phyloP scores from a whole-genome alignment of 2,113 vertebrate genomes.

The Chlorocebus sabaeus region DNA sequence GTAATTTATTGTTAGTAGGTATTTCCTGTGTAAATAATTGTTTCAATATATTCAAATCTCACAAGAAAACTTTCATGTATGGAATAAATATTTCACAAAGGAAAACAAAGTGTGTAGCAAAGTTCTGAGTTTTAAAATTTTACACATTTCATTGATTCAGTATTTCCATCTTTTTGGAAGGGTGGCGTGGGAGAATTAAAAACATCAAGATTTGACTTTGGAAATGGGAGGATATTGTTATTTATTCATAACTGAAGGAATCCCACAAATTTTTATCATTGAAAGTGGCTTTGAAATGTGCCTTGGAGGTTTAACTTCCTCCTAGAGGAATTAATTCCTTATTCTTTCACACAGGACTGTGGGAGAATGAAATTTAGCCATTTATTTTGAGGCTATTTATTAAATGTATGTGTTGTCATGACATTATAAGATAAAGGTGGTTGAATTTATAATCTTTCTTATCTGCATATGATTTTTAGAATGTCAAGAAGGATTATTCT shows the following conservation, averaged over 20 bases:
- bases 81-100: background rate
- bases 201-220: slow-evolving; percentile 57
- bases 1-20: background rate
- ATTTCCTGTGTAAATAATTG: background rate
- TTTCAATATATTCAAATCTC: background rate
- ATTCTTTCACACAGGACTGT: slow-evolving; percentile 73
- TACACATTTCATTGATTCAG: background rate
- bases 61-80: background rate
- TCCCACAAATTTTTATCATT: slow-evolving; percentile 76
- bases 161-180: background rate
- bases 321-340: slow-evolving; percentile 74
- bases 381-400: slow-evolving; percentile 79
- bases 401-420: slow-evolving; percentile 67
- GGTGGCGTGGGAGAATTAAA: background rate
- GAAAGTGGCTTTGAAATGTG: slow-evolving; percentile 73
- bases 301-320: slow-evolving; percentile 74
- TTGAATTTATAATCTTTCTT: background rate
- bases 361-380: slow-evolving; percentile 65
- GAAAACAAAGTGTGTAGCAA: background rate
- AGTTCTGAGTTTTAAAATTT: background rate
- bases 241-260: slow-evolving; percentile 68
- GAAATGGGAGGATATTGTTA: slow-evolving; percentile 42
- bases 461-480: background rate
- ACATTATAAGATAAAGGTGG: slow-evolving; percentile 28
- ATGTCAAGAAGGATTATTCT: background rate